Conservation (phyloP, 2,888 invertebrate species). For the Cristatella mucedo region DNA sequence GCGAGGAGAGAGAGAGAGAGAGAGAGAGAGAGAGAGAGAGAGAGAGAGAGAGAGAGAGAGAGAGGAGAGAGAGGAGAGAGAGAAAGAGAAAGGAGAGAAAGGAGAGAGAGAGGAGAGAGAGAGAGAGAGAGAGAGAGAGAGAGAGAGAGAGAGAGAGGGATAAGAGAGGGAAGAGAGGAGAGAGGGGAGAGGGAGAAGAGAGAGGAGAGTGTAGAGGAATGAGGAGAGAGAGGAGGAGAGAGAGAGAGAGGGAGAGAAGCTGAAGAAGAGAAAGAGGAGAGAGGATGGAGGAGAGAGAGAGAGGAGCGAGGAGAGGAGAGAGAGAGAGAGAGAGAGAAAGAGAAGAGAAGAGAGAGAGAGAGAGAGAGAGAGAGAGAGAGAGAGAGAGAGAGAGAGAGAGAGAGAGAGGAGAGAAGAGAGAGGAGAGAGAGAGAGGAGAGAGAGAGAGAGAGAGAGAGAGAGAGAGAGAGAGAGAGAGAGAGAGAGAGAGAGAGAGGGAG, state of each 20-base stretch:
- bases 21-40: too few relatives aligned
- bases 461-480: constrained; percentile 1
- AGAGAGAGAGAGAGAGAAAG: not conserved
- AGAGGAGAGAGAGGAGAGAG: constrained; percentile 1
- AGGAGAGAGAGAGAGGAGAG: not conserved
- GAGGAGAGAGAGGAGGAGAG: constrained; percentile 1
- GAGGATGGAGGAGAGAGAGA: not conserved
- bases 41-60: too few relatives aligned
- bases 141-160: constrained; percentile 1
- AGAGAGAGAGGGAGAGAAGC: not conserved
- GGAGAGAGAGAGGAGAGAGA: too few relatives aligned
- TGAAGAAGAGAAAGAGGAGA: not conserved
- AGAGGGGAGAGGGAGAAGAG: constrained; percentile 1
- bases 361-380: not conserved
- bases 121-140: constrained; percentile 1
- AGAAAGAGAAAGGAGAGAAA: constrained; percentile 1
- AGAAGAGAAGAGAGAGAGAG: not conserved
- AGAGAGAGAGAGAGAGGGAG: constrained; percentile 1
- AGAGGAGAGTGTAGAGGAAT: not conserved
- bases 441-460: constrained; percentile 1
- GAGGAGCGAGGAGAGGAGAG: not conserved
- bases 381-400: not conserved
- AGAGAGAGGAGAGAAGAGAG: not conserved
- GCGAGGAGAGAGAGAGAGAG: not conserved
- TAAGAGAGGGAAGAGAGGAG: too few relatives aligned